Base-by-base conservation (phyloP, 1,140 invertebrate species). In the Scaptomyza pallida region DNA sequence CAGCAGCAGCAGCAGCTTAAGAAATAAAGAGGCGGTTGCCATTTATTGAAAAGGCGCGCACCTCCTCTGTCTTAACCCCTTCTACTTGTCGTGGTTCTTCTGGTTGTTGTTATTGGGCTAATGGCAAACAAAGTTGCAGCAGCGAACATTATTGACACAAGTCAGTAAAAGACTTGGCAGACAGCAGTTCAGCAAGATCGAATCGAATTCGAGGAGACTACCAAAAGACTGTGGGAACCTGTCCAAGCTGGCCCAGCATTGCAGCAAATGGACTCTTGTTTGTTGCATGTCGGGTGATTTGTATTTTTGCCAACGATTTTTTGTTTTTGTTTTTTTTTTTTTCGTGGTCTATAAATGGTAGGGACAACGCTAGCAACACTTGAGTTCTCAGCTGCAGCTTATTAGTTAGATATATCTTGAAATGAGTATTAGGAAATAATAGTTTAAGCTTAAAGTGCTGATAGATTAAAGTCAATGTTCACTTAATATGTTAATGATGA, bases 121-220 rank as follows among this genome's bases (percentile, higher is more conserved):
- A 44, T 45, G 52, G 61, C 75, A 55, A 51, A 72, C 69, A 72
- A 72, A 54, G 70, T 72, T 72, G 62, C 48, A 72, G 33, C 68
- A 62, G 47, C 57, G 52, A 64, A 59, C 80, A 73, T 85, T 85
- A 85, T 85, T 85, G 81, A 85, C 81, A 81, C 77, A 83, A 85
- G 67, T 75, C 72, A 67, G 44, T 48, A 17, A n/a, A n/a, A 50
- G 45, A 45, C 33, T 26, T 52, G 65, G n/a, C 64, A 75, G 73
- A 72, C 59, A 72, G 43, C 59, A 72, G 43, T 35, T 44, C 64
- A 55, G 60, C 54, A n/a, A n/a, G 67, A 70, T 70, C 51, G 52
- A 40, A 64, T 71, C 50, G 65, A 50, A 43, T 9, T 59, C 35
- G 47, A 41, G 45, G 43, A 77, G 74, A 63, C 74, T n/a, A 15